Evolutionary conservation across 1,140 invertebrate species (phyloP).

Genomic region (Zaprionus ornatus): DNA sequence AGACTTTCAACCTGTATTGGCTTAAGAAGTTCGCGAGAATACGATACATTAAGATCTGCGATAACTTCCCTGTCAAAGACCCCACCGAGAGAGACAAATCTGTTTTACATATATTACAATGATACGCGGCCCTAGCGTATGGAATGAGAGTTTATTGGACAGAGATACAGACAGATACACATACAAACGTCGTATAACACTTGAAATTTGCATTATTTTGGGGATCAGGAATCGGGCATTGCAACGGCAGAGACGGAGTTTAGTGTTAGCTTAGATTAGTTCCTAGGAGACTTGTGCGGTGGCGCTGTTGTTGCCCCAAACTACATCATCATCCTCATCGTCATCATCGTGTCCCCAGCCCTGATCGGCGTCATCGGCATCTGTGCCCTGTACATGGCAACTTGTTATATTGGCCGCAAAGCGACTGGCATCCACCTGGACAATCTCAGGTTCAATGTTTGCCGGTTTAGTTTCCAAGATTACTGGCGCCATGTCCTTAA

Average conservation of each 20-base stretch:
- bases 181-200: neutral
- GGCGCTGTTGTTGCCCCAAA: conserved; percentile 44
- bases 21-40: too few relatives aligned
- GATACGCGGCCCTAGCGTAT: conserved; percentile 19
- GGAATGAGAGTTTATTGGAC: conserved; percentile 26
- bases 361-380: conserved; percentile 38
- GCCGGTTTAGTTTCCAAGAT: conserved; percentile 87
- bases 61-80: too few relatives aligned
- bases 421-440: conserved; percentile 60
- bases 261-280: neutral
- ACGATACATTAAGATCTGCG: too few relatives aligned
- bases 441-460: conserved; percentile 14
- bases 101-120: conserved; percentile 13
- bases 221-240: neutral
- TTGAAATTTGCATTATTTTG: neutral
- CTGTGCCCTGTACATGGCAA: conserved; percentile 12
- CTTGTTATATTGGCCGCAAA: conserved; percentile 56
- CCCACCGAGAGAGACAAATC: neutral
- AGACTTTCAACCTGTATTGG: too few relatives aligned
- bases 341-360: conserved; percentile 74
- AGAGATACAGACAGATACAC: neutral
- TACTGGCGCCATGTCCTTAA: conserved; percentile 93
- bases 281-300: neutral
- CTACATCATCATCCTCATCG: conserved; percentile 54
- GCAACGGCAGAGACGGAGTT: neutral